Evolutionary conservation across 92 coral and sea anemone species (phyloP).

Genomic region (Epizoanthus stellaris): DNA sequence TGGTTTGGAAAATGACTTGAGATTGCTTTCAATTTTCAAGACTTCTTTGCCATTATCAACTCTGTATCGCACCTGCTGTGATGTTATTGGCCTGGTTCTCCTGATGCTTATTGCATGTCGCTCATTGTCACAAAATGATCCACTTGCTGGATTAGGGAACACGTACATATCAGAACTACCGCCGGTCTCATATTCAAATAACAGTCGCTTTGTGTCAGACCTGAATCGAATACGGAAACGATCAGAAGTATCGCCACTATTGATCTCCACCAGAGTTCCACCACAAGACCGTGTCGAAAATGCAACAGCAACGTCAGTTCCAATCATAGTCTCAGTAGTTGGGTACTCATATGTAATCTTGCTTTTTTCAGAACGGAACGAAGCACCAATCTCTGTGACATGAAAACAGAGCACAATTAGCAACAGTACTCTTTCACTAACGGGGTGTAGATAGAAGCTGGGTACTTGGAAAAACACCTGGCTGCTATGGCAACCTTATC

Average conservation of each 20-base stretch:
- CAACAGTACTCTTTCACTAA: neutral
- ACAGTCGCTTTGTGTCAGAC: constrained; percentile 28
- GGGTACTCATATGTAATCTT: constrained; percentile 61
- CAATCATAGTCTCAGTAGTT: constrained; percentile 7
- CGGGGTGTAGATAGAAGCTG: neutral
- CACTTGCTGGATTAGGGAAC: constrained; percentile 38
- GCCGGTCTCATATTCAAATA: constrained; percentile 44
- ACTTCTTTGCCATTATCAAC: constrained; percentile 60
- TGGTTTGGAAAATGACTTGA: constrained; percentile 57
- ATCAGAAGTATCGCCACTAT: constrained; percentile 27
- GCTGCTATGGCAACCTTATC: neutral
- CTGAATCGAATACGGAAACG: constrained; percentile 53
- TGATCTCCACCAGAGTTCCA: constrained; percentile 70
- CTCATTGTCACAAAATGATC: constrained; percentile 59
- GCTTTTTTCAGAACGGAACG: constrained; percentile 62
- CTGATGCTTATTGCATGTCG: constrained; percentile 69
- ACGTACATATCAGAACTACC: constrained; percentile 21
- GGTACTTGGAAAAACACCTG: neutral
- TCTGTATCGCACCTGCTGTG: constrained; percentile 44
- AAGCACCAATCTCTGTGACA: constrained; percentile 78
- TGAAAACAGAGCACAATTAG: neutral
- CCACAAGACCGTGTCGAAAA: constrained; percentile 64
- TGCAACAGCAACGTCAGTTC: constrained; percentile 78
- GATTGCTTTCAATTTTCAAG: neutral
- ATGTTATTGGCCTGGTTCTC: constrained; percentile 44